These are phyloP conservation scores for Poicephalus gulielmi DNA, from an alignment of 2,113 vertebrate genomes.

Conservation along the genomic window DNA sequence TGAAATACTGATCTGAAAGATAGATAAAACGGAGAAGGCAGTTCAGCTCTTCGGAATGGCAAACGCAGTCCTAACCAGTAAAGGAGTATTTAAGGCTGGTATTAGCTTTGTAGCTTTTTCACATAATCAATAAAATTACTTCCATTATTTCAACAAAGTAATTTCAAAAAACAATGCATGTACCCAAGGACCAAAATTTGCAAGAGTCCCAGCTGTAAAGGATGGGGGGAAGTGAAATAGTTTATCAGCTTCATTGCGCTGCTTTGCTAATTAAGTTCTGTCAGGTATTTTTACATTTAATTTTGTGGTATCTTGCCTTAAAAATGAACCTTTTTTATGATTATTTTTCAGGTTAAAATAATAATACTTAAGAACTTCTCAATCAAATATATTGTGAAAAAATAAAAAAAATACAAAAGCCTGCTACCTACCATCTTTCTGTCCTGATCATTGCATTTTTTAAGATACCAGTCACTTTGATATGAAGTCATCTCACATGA, in stretches of 20 bases:
- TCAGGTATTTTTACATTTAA: background rate
- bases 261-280: background rate
- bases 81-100: background rate
- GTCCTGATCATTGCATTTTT: background rate
- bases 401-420: no score
- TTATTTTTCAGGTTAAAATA: background rate
- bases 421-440: background rate
- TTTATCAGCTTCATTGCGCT: background rate
- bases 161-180: background rate
- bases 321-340: background rate
- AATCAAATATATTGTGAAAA: background rate
- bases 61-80: background rate
- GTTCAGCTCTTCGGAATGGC: background rate
- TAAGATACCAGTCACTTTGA: background rate
- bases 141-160: background rate
- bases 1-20: background rate
- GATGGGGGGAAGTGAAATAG: fast-evolving
- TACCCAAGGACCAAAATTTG: background rate
- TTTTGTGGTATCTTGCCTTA: background rate
- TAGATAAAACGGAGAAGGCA: background rate
- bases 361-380: background rate
- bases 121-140: background rate
- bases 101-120: background rate
- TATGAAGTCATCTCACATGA: background rate
- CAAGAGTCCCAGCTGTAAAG: background rate